These are phyloP conservation scores for Leptoclinus maculatus DNA, from an alignment of 2,797 vertebrate species.

Conservation along the genomic window DNA sequence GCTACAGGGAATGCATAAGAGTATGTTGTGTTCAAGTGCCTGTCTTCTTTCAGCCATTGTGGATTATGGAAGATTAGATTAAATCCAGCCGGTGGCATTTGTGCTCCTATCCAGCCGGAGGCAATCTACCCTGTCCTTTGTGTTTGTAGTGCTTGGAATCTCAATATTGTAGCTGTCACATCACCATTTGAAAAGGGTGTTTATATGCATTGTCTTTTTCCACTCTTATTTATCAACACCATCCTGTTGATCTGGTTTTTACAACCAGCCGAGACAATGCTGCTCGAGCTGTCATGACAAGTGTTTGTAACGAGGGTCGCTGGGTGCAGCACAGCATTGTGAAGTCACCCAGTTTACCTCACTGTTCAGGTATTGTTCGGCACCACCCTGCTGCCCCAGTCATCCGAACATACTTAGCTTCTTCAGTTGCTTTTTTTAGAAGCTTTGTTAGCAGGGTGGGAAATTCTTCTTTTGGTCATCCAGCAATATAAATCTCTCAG, in stretches of 20 bases:
- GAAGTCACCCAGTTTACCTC: constrained; percentile 12
- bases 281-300: background rate
- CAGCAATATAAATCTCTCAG: background rate
- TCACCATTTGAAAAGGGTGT: background rate
- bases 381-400: constrained; percentile 36
- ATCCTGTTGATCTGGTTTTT: background rate
- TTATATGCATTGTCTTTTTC: background rate
- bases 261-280: background rate
- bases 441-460: constrained; percentile 16
- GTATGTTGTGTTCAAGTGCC: constrained; percentile 36
- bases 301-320: background rate
- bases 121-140: constrained; percentile 24
- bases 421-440: constrained; percentile 32
- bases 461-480: constrained; percentile 3
- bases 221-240: background rate
- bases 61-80: constrained; percentile 84
- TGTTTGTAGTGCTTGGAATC: constrained; percentile 27
- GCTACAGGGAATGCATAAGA: constrained; percentile 13
- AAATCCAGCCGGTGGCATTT: constrained; percentile 73
- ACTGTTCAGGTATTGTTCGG: constrained; percentile 22
- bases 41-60: constrained; percentile 65
- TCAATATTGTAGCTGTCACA: background rate
- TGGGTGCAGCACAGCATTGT: constrained; percentile 23
- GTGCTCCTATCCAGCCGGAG: constrained; percentile 37
- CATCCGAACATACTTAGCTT: constrained; percentile 35